Percentiles rank a stretch among this genome's conserved stretches.
Evolutionary conservation across 2,797 vertebrate species (phyloP).

Genomic region (Acanthopagrus latus): DNA sequence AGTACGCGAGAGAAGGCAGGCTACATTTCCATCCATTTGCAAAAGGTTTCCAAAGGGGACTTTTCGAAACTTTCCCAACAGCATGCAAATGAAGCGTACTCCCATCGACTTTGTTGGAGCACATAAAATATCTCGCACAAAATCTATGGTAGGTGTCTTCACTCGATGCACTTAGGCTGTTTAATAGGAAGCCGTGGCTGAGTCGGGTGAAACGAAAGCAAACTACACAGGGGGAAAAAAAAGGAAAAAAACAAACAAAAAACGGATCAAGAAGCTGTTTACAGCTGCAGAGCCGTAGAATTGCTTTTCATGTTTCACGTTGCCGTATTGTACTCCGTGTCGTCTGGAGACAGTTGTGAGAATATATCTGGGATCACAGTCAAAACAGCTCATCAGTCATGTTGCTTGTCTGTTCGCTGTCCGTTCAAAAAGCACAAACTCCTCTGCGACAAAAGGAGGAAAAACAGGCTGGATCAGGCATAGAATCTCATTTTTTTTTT

Average conservation of each 20-base stretch:
- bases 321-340: constrained; percentile 26
- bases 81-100: constrained; percentile 46
- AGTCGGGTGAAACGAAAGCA: background rate
- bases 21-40: constrained; percentile 43
- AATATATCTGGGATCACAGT: constrained; percentile 42
- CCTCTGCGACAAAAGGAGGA: constrained; percentile 17
- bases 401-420: constrained; percentile 25
- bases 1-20: background rate
- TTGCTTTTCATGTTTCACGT: constrained; percentile 13
- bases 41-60: constrained; percentile 23
- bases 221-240: background rate
- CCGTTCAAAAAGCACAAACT: constrained; percentile 26
- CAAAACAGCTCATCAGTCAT: constrained; percentile 42
- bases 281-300: background rate
- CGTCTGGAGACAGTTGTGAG: constrained; percentile 24
- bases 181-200: background rate
- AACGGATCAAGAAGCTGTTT: background rate
- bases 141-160: background rate
- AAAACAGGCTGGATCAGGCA: constrained; percentile 5
- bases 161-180: background rate
- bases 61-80: constrained; percentile 29
- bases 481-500: background rate
- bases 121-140: constrained; percentile 2
- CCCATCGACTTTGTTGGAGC: constrained; percentile 26
- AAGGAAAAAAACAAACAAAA: background rate